These are phyloP conservation scores for Terrapene triunguis DNA, from an alignment of 2,113 vertebrate genomes.

Conservation along the genomic window DNA sequence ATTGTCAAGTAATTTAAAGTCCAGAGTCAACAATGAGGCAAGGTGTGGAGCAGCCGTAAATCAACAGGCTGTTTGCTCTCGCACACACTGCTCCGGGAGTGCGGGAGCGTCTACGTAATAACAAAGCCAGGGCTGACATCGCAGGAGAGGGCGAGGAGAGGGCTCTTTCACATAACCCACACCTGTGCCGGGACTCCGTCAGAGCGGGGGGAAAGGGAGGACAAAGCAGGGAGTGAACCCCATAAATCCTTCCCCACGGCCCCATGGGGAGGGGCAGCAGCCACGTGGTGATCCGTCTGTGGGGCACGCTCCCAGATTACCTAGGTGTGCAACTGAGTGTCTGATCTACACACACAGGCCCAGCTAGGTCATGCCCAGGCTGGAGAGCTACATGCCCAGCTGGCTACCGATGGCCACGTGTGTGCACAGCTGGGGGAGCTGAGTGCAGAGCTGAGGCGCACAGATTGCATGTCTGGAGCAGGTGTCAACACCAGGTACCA, in stretches of 20 bases:
- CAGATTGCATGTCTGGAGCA: background rate
- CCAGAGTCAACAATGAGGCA: background rate
- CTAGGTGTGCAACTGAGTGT: no score
- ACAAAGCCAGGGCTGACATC: background rate
- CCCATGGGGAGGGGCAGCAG: no score
- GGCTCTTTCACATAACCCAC: background rate
- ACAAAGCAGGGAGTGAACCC: no score
- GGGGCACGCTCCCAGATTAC: no score
- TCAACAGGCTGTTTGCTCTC: background rate
- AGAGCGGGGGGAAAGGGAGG: no score
- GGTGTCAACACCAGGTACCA: background rate
- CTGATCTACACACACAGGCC: no score
- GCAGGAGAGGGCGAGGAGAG: background rate
- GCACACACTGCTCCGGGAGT: no score
- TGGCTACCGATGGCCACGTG: background rate
- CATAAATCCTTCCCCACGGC: no score
- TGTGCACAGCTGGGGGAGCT: no score
- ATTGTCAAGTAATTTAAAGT: background rate
- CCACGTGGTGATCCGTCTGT: no score
- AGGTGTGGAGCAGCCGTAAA: background rate
- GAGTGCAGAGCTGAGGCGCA: background rate
- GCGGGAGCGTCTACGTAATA: background rate
- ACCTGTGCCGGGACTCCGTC: background rate
- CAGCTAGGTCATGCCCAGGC: no score
- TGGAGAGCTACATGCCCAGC: no score